A percentile compares a stretch with the other conserved stretches of the same genome.
These are phyloP conservation scores for Pampusana beccarii DNA, from an alignment of 2,113 vertebrate species.

Conservation along the genomic window DNA sequence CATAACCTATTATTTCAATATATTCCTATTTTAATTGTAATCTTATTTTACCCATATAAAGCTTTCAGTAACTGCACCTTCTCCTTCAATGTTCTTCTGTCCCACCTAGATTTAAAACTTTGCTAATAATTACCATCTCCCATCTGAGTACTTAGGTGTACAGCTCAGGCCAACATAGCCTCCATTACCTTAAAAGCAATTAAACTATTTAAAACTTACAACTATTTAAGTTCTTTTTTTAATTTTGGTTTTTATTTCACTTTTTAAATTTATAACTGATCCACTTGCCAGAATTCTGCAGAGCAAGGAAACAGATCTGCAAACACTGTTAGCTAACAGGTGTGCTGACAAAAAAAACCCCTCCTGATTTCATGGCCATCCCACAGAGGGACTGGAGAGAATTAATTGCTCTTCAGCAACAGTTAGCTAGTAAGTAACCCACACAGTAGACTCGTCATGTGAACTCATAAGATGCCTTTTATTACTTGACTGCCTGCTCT, in stretches of 20 bases:
- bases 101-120: background rate
- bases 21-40: background rate
- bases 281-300: background rate
- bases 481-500: background rate
- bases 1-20: background rate
- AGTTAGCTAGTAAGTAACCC: background rate
- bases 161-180: background rate
- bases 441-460: background rate
- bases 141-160: background rate
- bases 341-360: background rate
- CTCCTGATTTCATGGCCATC: background rate
- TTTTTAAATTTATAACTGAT: background rate
- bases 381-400: background rate
- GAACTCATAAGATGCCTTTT: constrained; percentile 4
- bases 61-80: background rate
- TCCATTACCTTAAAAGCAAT: background rate
- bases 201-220: too few species aligned
- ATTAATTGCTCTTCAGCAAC: background rate
- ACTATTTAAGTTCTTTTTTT: background rate
- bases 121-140: background rate
- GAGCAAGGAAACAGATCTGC: background rate
- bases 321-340: background rate
- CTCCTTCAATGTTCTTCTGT: background rate
- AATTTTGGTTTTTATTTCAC: background rate
- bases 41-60: background rate